phyloP scores from a whole-genome alignment of 2,888 invertebrate genomes.

The Cryptocephalus primarius region DNA sequence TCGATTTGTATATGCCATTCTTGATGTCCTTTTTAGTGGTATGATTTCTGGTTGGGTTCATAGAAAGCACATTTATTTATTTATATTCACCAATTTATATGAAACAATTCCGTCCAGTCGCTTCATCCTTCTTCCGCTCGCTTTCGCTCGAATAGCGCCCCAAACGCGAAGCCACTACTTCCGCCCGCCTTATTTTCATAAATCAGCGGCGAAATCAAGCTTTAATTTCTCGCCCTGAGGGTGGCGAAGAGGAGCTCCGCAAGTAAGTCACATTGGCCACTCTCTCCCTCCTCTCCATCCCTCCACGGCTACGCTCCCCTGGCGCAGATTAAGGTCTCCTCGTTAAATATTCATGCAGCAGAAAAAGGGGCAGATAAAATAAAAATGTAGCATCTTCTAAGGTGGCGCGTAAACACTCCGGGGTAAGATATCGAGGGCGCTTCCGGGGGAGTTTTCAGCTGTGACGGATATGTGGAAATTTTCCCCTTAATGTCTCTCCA shows the following conservation, averaged over 20 bases:
- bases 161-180: no score
- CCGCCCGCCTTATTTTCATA: conserved; percentile 24
- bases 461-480: conserved; percentile 17
- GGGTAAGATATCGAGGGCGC: conserved; percentile 32
- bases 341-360: conserved; percentile 49
- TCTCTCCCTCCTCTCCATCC: conserved; percentile 15
- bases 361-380: conserved; percentile 44
- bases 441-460: background rate
- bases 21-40: no score
- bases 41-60: no score
- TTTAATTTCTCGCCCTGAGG: conserved; percentile 28
- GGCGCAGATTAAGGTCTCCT: conserved; percentile 47
- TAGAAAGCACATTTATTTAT: no score
- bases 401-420: conserved; percentile 35
- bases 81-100: no score
- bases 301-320: conserved; percentile 30
- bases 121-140: no score
- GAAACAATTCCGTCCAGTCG: no score
- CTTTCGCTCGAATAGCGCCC: no score
- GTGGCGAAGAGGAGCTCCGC: conserved; percentile 14
- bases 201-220: conserved; percentile 33
- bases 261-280: conserved; percentile 39
- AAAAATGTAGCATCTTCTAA: conserved; percentile 36
- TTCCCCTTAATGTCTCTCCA: background rate
- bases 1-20: no score